These are phyloP conservation scores for Epinotia brunnichana DNA, from an alignment of 2,888 invertebrate genomes.

Conservation along the genomic window DNA sequence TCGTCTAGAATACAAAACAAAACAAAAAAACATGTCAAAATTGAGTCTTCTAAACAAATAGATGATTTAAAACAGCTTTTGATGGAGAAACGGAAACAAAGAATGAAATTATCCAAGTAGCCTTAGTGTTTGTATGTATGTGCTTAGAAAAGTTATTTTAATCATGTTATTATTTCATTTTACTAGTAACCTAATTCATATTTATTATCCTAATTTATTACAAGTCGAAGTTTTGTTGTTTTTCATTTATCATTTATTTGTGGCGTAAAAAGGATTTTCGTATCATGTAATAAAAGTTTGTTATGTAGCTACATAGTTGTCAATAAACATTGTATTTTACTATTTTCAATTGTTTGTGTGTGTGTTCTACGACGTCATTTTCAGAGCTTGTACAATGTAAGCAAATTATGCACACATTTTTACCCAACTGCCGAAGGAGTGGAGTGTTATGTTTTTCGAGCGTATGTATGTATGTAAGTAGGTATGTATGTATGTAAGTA, in stretches of 20 bases:
- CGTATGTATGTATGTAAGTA: too few species aligned
- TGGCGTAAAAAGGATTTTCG: too few species aligned
- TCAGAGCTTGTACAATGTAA: too few species aligned
- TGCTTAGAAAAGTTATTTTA: background rate
- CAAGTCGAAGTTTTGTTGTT: background rate
- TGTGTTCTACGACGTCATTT: too few species aligned
- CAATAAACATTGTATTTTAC: background rate
- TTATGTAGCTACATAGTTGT: background rate
- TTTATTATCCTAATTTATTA: background rate
- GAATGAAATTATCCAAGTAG: slow-evolving; percentile 54
- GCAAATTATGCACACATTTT: too few species aligned
- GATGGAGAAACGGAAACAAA: slow-evolving; percentile 75
- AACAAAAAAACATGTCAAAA: slow-evolving; percentile 53
- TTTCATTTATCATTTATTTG: background rate
- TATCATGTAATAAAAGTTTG: background rate
- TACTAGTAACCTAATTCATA: background rate
- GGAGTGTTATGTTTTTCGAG: too few species aligned
- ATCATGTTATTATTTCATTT: background rate
- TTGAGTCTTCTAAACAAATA: slow-evolving; percentile 70
- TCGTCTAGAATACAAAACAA: slow-evolving; percentile 60
- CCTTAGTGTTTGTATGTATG: background rate
- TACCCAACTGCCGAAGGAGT: too few species aligned
- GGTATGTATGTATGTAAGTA: too few species aligned
- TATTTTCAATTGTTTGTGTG: background rate
- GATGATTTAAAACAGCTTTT: slow-evolving; percentile 74